A percentile compares a stretch with the other conserved stretches of the same genome.
phyloP scores from a whole-genome alignment of 2,113 vertebrate genomes.

The Actenoides hombroni region DNA sequence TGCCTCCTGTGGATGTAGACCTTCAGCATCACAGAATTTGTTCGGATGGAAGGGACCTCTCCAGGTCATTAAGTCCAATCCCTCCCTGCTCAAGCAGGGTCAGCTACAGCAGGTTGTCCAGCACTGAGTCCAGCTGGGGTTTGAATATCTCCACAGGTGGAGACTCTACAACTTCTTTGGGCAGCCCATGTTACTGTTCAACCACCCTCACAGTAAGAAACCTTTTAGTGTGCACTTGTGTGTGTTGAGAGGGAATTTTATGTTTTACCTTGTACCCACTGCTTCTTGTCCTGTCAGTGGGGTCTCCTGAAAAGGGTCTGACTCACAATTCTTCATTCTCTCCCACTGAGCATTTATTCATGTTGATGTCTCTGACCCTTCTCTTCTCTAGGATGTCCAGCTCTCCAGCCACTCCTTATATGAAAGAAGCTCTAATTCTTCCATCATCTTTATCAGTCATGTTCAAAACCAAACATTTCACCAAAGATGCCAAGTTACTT shows the following conservation, averaged over 20 bases:
- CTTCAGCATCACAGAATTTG: background rate
- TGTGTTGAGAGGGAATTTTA: background rate
- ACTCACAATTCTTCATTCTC: background rate
- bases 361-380: background rate
- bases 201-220: background rate
- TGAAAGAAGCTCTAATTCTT: background rate
- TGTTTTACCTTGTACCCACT: background rate
- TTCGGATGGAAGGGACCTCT: background rate
- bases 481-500: background rate
- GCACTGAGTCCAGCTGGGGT: background rate
- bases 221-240: background rate
- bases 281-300: background rate
- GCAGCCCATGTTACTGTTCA: background rate
- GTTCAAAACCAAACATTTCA: background rate
- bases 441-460: background rate
- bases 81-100: background rate
- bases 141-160: background rate
- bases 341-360: background rate
- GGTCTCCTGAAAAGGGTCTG: background rate
- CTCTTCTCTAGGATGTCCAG: background rate
- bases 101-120: background rate
- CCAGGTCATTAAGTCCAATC: background rate
- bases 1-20: background rate
- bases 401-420: background rate
- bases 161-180: background rate